Base-by-base conservation (phyloP, 2,888 invertebrate species). In the Hyppa rectilinea region DNA sequence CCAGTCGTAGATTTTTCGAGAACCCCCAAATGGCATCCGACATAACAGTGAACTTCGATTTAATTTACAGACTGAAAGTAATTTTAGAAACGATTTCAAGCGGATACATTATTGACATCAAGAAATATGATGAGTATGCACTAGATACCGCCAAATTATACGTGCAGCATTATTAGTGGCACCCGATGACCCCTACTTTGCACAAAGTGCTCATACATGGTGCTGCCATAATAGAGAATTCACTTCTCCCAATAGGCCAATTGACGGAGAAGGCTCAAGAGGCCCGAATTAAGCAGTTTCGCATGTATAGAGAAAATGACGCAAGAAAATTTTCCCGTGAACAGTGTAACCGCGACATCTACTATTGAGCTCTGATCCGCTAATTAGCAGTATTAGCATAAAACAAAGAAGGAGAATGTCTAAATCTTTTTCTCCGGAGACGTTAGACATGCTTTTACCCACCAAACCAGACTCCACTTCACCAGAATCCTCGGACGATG, bases 381-480 rank as follows among this genome's bases (percentile, higher is more conserved):
- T 56, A 17, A 40, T 58, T 40, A 29, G 56, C 26, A 58, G 38
- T 58, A 58, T 40, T 58, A 40, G 38, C 3, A 20, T 58, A 40
- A 58, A 40, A 58, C 56, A 58, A 20, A 58, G 56, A 38, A 56
- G 38, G 56, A 56, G 38, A 40, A 58, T 23, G 0, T 58, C 40
- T 20, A 40, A 58, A 40, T 29, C 26, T 6, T 58, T 58, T 40
- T 58, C 26, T 40, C 26, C 40, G 40, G 26, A 58, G 58, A 58
- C 40, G 12, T 34, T 56, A 56, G 56, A 56, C 20, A 58, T 58
- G 58, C 58, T 58, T 58, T 58, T 58, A 40, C 58, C 40, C 58
- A 58, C 58, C 20, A 60, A 60, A 60, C 23, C 47, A 62, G 56
- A 56, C 56, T 56, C 56, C 26, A 38, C 56, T 56, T 56, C 56